Percentiles rank a stretch among this genome's conserved stretches.
phyloP scores from a whole-genome alignment of 2,797 vertebrate genomes.

The Pampus argenteus region DNA sequence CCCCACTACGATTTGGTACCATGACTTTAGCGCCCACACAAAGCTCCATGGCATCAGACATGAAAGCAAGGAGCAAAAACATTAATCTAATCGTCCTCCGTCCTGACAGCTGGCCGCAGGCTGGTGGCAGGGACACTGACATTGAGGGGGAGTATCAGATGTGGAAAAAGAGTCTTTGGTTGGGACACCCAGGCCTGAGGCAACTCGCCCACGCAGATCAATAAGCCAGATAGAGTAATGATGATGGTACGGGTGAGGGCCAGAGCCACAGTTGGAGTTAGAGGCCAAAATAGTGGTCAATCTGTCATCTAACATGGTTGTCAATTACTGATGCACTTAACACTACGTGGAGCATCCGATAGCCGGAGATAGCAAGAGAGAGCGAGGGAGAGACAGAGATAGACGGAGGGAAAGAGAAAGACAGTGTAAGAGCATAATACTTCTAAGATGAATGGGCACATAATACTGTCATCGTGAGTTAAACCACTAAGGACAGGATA shows the following conservation, averaged over 20 bases:
- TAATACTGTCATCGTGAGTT: conserved; percentile 81
- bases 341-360: conserved; percentile 53
- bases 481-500: conserved; percentile 69
- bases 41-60: conserved; percentile 66
- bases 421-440: conserved; percentile 69
- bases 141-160: conserved; percentile 76
- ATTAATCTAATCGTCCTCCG: conserved; percentile 76
- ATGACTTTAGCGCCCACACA: conserved; percentile 50
- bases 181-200: conserved; percentile 69
- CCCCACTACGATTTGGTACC: conserved; percentile 25
- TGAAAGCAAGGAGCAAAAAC: conserved; percentile 74
- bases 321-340: conserved; percentile 80
- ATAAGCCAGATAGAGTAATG: conserved; percentile 79
- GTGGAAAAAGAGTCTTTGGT: conserved; percentile 68
- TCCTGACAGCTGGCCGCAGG: conserved; percentile 82
- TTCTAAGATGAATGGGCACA: conserved; percentile 79
- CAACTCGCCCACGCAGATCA: conserved; percentile 77
- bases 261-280: conserved; percentile 65
- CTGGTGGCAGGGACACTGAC: conserved; percentile 70
- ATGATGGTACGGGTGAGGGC: conserved; percentile 72
- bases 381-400: conserved; percentile 43
- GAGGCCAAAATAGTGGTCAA: conserved; percentile 76
- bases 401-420: conserved; percentile 53
- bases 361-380: conserved; percentile 63
- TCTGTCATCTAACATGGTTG: conserved; percentile 79